Evolutionary conservation across 2,888 invertebrate species (phyloP), one percentile per base, ranked within the genome.

Genomic region (Noctua comes): DNA sequence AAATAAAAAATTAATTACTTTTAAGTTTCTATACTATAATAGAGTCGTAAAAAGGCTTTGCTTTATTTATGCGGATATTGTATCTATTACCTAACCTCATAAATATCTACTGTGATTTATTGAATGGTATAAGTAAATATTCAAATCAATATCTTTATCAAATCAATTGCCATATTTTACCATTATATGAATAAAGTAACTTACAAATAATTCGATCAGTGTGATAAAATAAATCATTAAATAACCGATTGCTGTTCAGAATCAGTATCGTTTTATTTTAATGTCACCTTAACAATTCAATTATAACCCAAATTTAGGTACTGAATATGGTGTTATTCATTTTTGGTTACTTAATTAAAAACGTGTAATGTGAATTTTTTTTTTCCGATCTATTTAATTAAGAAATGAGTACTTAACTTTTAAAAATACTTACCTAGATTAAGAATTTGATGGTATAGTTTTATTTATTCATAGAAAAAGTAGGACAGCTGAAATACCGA

Each of bases 401-500:
- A 51, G 6, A 48, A 48, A 48, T 48, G 6, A 48, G 1, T n/a
- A 0, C 43, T 11, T 43, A 43, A 43, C 43, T 43, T 18, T 18
- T 48, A 31, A 31, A 16, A 40, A 40, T 40, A 48, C 1, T 18
- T 6, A 48, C 21, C 48, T 21, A 18, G 18, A 51, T 51, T 51
- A 16, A 51, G 2, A 21, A 51, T 21, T 51, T 51, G 51, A 51
- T 8, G 7, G 7, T 2, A 21, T 6, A 21, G 2, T 59, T 59
- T 46, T 54, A 24, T 48, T 54, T 46, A 71, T 65, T 24, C 7
- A 24, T 54, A 11, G n/a, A 10, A 65, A 46, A n/a, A 31, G 18
- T 27, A 36, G 21, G 27, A 70, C 48, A 10, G n/a, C 54, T 27
- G 18, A 79, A 79, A 31, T 68, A 77, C n/a, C 57, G 2, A 18